Evolutionary conservation across 2,888 invertebrate species (phyloP), one percentile per base, ranked within the genome.

Genomic region (Cryptus armator): DNA sequence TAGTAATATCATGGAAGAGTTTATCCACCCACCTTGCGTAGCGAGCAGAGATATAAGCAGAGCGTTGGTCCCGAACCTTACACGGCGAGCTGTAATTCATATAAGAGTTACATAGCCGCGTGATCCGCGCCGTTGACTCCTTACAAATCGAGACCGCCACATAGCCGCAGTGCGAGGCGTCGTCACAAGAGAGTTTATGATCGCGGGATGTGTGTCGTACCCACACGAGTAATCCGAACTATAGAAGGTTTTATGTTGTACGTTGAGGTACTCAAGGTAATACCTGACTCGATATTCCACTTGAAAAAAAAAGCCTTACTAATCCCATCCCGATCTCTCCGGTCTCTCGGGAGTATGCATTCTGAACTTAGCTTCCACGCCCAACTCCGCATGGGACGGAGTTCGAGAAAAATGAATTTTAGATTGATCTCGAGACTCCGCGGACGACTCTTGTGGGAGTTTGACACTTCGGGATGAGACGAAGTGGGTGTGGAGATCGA

Each of bases 401-500:
- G 12, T 12, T 37, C 12, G 56, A 56, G 53, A 46, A 56, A 82
- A 71, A 64, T 56, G n/a, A 66, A 67, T 67, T 48, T 32, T 44
- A 16, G 43, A 79, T 83, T 78, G 59, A 77, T 77, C 67, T 43
- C 3, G 46, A 59, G 44, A 12, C n/a, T 46, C 16, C 32, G 59
- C 10, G 59, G n/a, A 10, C 43, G 24, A 24, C 24, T 24, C 24
- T 24, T 24, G 24, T 24, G 43, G 66, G 46, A 29, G n/a, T 56
- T 32, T 46, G 46, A 32, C 48, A 46, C 32, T 32, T 53, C 16
- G 46, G 59, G 43, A 43, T n/a, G 43, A 66, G 19, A 43, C 66
- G 43, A 19, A 43, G 19, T 16, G 43, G 19, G 56, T 79, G 81
- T 77, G 81, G 75, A 75, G 84, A 86, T 88, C 88, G 89, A 88